Evolutionary conservation across 2,797 vertebrate species (phyloP).

Genomic region (Linurgus olivaceus): DNA sequence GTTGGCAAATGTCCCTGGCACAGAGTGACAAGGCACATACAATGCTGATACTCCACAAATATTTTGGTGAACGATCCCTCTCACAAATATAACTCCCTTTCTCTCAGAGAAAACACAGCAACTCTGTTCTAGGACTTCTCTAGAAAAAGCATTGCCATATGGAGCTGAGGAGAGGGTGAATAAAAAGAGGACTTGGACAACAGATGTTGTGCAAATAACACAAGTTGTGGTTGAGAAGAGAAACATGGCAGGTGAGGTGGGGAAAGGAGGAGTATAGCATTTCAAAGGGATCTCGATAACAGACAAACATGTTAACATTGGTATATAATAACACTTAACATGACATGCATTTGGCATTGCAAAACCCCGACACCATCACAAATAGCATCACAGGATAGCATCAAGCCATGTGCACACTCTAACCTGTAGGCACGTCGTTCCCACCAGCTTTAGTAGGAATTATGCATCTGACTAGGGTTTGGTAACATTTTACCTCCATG

Average conservation of each 20-base stretch:
- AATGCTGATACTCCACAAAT: not conserved
- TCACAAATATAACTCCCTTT: not conserved
- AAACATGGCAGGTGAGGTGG: not conserved
- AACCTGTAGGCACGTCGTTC: not conserved
- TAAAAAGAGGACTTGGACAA: not conserved
- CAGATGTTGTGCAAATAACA: not conserved
- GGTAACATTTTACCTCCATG: not conserved
- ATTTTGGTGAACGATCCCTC: not conserved
- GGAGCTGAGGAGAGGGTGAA: not conserved
- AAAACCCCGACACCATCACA: not conserved
- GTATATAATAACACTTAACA: not conserved
- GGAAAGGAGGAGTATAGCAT: not conserved
- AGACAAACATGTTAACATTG: not conserved
- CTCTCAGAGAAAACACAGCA: not conserved
- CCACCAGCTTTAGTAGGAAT: not conserved
- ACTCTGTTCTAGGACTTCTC: not conserved
- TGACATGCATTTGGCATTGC: not conserved
- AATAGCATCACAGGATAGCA: not conserved
- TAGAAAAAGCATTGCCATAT: not conserved
- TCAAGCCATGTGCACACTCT: not conserved
- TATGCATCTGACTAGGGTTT: not conserved
- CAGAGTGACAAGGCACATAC: not conserved
- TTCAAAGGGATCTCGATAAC: not conserved
- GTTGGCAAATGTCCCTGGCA: not conserved
- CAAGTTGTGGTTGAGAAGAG: not conserved